Conservation (phyloP, 2,888 invertebrate genomes). For the Synergus itoensis region DNA sequence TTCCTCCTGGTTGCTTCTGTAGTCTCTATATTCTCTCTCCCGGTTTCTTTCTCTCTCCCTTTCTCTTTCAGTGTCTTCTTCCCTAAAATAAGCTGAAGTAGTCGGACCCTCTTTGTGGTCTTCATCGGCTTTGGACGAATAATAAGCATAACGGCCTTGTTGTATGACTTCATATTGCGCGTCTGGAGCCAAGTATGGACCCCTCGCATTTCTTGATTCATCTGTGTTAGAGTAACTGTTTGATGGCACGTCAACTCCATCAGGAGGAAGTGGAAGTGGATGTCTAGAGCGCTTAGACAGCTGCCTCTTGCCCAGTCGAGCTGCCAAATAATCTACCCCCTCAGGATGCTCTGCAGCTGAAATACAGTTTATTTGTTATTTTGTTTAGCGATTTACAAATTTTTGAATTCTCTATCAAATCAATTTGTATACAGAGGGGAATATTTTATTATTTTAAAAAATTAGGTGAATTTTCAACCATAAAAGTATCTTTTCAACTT, state of each 20-base stretch:
- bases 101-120: conserved; percentile 47
- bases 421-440: too few species aligned
- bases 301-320: conserved; percentile 81
- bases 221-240: conserved; percentile 69
- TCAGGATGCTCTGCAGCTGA: conserved; percentile 69
- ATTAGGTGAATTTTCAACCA: too few species aligned
- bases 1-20: conserved; percentile 71
- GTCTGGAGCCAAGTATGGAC: conserved; percentile 81
- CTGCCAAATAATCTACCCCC: conserved; percentile 81
- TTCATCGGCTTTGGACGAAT: conserved; percentile 68
- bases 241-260: conserved; percentile 63
- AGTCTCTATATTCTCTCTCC: conserved; percentile 79
- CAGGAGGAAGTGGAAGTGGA: conserved; percentile 69
- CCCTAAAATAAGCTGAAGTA: conserved; percentile 43
- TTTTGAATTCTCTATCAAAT: too few species aligned
- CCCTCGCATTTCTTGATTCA: conserved; percentile 70
- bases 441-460: neutral
- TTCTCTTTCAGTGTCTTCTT: conserved; percentile 53
- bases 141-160: conserved; percentile 73
- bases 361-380: conserved; percentile 19
- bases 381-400: neutral
- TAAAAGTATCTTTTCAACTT: conserved; percentile 39
- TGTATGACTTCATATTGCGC: conserved; percentile 83
- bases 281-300: conserved; percentile 82
- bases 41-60: conserved; percentile 62